Percentiles rank a stretch among this genome's conserved stretches.
Conservation (phyloP, 2,888 invertebrate genomes). For the Ecliptopera silaceata region DNA sequence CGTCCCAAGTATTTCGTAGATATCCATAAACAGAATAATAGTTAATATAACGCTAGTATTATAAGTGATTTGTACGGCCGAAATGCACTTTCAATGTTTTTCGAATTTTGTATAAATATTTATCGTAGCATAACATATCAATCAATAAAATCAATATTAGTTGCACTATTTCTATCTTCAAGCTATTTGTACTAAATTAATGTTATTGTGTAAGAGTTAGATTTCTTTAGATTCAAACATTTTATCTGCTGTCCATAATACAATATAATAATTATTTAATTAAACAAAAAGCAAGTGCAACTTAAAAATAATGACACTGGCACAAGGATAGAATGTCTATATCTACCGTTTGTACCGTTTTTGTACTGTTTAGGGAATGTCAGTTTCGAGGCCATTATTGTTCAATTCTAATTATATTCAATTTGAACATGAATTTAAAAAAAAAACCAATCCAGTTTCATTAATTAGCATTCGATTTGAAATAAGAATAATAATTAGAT, state of each 20-base stretch:
- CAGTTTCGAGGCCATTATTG: slow-evolving; percentile 6
- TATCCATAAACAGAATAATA: slow-evolving; percentile 57
- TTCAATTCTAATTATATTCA: slow-evolving; percentile 6
- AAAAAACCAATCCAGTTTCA: neutral
- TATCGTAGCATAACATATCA: slow-evolving; percentile 18
- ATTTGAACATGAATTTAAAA: neutral
- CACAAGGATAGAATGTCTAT: slow-evolving; percentile 24
- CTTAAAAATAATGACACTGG: slow-evolving; percentile 29
- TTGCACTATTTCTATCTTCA: slow-evolving; percentile 27
- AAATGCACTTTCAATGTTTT: slow-evolving; percentile 37
- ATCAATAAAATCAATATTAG: slow-evolving; percentile 34
- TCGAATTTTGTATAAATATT: slow-evolving; percentile 25
- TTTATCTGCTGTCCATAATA: slow-evolving; percentile 35
- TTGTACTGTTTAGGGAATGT: slow-evolving; percentile 10
- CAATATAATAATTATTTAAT: slow-evolving; percentile 30
- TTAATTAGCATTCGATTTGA: slow-evolving; percentile 12
- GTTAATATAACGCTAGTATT: slow-evolving; percentile 52
- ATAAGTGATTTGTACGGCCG: slow-evolving; percentile 56
- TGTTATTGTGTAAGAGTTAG: slow-evolving; percentile 10
- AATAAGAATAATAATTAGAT: slow-evolving; percentile 1
- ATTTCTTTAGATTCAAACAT: slow-evolving; percentile 20
- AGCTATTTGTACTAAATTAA: slow-evolving; percentile 13
- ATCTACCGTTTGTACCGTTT: slow-evolving; percentile 23
- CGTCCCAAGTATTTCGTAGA: slow-evolving; percentile 61
- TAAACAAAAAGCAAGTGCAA: slow-evolving; percentile 29